Conservation (phyloP, 37 sponge, comb jelly and placozoan species). For the Chondrilla cf. caribensis region DNA sequence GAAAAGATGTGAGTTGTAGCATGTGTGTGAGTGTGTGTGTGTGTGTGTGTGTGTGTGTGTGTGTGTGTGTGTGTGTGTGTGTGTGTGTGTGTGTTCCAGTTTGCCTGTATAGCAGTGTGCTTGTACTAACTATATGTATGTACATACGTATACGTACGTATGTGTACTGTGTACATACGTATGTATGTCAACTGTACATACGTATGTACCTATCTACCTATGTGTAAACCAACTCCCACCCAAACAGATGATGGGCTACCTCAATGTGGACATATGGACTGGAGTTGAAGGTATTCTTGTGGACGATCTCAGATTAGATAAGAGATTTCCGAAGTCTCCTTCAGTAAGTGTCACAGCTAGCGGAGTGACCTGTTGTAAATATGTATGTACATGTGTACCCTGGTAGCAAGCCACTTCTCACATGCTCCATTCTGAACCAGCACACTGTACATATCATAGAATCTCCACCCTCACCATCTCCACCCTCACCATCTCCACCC, state of each 20-base stretch:
- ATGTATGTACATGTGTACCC: no score
- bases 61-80: no score
- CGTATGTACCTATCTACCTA: not conserved
- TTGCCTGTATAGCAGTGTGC: no score
- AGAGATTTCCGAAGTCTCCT: not conserved
- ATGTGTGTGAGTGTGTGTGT: not conserved
- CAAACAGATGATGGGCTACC: constrained; percentile 8
- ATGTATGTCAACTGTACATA: not conserved
- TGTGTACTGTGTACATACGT: no score
- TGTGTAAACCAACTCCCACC: no score
- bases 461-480: not conserved
- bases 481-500: not conserved
- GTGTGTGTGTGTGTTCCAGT: no score
- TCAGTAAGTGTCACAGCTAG: not conserved
- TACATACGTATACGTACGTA: no score
- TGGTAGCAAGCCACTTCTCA: no score
- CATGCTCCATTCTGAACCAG: not conserved
- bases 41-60: no score
- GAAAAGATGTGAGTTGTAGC: not conserved
- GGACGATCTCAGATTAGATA: constrained; percentile 1
- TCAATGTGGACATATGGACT: constrained; percentile 13
- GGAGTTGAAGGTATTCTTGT: constrained; percentile 12
- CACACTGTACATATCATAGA: not conserved
- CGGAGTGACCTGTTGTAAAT: no score
- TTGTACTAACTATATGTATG: no score